Base-by-base conservation (phyloP, 2,797 vertebrate genomes). In the Xerus rutilus region DNA sequence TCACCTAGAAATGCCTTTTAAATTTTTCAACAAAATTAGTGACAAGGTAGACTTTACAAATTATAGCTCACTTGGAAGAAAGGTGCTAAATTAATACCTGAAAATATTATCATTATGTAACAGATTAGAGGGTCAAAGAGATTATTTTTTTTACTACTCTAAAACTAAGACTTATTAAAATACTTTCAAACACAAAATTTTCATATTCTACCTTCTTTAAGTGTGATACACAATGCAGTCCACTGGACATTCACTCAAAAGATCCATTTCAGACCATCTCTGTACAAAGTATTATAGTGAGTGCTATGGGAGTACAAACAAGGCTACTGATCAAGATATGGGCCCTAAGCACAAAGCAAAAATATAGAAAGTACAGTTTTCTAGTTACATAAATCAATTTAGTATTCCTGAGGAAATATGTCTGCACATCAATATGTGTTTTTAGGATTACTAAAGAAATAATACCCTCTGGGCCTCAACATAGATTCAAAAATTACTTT, bases 41-140 rank as follows among this genome's bases (percentile, higher is more conserved):
- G 43, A 85, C 12, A 93, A 85, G 21, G 21, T 47, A 49, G 30
- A 82, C 84, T 92, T 95, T 64, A 89, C 5, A 90, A 84, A 35
- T 70, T 86, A 90, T 79, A 92, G 35, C 77, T 95, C 47, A 74
- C 7, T 72, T 94, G 52, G 82, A 92, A 90, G 57, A 93, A 78
- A 86, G 28, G 32, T 47, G 45, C 23, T 87, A 78, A 57, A 86
- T 82, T 77, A 91, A 67, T 82, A 88, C 86, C 5, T 43, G 45
- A 52, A 89, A 92, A 54, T 67, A 73, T 76, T 64, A 32, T 7
- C 12, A 86, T 49, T 84, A 70, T 70, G 5, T 67, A 89, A 79
- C 52, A 78, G 45, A 72, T 0, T 86, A n/a, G 70, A 59, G 45
- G 23, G 25, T 18, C 23, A 89, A 92, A 92, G 10, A 86, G 5